Percentiles rank a stretch among this genome's conserved stretches.
phyloP scores from a whole-genome alignment of 1,140 invertebrate genomes.

The Drosophila leontia region DNA sequence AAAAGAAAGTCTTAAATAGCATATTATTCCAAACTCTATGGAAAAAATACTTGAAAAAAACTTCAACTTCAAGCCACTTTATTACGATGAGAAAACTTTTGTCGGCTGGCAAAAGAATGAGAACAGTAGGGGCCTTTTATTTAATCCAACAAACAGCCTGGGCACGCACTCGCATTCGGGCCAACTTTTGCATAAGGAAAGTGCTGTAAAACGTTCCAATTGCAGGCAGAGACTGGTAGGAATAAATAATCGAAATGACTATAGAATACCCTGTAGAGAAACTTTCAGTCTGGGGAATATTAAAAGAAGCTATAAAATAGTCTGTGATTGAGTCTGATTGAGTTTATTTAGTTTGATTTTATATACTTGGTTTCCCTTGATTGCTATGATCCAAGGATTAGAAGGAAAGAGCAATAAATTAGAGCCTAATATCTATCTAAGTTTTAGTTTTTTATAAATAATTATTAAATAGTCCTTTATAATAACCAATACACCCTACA shows the following conservation, averaged over 20 bases:
- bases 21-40: constrained; percentile 45
- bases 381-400: not conserved
- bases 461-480: not conserved
- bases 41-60: constrained; percentile 10
- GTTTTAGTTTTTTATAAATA: not conserved
- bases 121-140: constrained; percentile 41
- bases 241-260: not conserved
- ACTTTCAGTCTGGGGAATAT: not conserved
- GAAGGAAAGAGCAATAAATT: not conserved
- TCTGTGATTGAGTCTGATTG: not conserved
- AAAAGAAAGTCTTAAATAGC: not conserved
- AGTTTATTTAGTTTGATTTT: fast-evolving
- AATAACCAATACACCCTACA: not conserved
- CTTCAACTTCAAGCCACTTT: constrained; percentile 57
- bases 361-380: no score
- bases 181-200: constrained; percentile 74
- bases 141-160: constrained; percentile 29
- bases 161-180: constrained; percentile 57
- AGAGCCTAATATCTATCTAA: not conserved
- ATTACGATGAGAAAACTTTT: constrained; percentile 66
- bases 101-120: constrained; percentile 16
- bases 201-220: constrained; percentile 71
- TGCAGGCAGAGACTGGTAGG: constrained; percentile 29
- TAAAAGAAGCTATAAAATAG: no score
- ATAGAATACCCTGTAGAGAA: not conserved